These are phyloP conservation scores for Agrenia bidenticulata DNA, from an alignment of 2,888 invertebrate species.

Conservation along the genomic window DNA sequence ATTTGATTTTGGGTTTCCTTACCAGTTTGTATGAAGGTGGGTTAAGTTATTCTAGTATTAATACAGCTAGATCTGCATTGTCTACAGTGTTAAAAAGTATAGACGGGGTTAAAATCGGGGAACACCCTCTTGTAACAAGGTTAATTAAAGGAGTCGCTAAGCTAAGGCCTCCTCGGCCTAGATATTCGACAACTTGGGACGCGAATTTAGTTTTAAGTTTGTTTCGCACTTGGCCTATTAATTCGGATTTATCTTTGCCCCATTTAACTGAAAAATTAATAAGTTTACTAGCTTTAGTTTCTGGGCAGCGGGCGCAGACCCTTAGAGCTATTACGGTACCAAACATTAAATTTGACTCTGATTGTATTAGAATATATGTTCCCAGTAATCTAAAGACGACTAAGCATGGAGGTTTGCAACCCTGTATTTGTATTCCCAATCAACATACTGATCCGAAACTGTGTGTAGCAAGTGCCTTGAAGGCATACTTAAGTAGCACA, in stretches of 20 bases:
- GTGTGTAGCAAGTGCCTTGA: conserved; percentile 25
- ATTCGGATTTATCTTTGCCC: conserved; percentile 9
- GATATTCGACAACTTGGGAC: conserved; percentile 35
- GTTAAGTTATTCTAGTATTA: conserved; percentile 28
- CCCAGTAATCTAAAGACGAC: conserved; percentile 19
- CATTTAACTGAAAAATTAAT: conserved; percentile 22
- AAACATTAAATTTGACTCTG: conserved; percentile 3
- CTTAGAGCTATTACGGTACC: conserved; percentile 1
- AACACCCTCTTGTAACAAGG: conserved; percentile 19
- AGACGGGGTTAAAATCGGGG: conserved; percentile 12
- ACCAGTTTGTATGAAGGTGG: conserved; percentile 12
- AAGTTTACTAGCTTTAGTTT: conserved; percentile 26
- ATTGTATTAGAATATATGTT: background rate
- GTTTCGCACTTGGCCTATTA: conserved; percentile 4
- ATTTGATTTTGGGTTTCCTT: conserved; percentile 15
- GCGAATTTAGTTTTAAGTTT: conserved; percentile 16
- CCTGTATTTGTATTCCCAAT: conserved; percentile 16
- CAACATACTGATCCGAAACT: conserved; percentile 11
- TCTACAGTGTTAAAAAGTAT: conserved; percentile 16
- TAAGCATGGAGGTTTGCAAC: conserved; percentile 14
- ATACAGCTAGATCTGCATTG: conserved; percentile 28
- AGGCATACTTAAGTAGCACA: conserved; percentile 20
- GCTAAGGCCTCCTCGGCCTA: conserved; percentile 18
- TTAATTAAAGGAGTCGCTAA: conserved; percentile 29
- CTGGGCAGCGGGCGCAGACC: conserved; percentile 34